phyloP scores from a whole-genome alignment of 2,113 vertebrate species.

The Vulpes ferrilata region DNA sequence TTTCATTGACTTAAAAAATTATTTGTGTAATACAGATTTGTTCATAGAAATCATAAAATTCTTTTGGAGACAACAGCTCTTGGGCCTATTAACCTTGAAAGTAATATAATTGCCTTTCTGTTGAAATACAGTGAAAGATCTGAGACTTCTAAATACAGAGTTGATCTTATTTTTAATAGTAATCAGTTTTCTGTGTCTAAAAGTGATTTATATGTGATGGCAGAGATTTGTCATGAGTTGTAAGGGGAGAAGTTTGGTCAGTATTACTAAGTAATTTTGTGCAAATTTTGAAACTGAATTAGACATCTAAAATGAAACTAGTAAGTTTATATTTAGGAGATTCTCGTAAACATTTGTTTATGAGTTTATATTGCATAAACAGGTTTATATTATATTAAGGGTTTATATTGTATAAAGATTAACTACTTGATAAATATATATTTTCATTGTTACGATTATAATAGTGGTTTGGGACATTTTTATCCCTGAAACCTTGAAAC shows the following conservation, averaged over 20 bases:
- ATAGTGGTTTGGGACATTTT: conserved; percentile 30
- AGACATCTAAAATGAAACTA: background rate
- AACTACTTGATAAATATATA: background rate
- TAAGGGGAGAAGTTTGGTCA: conserved; percentile 6
- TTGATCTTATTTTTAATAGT: background rate
- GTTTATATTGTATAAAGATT: conserved; percentile 27
- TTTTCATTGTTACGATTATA: conserved; percentile 57
- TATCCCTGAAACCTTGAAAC: background rate
- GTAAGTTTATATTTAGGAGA: conserved; percentile 28
- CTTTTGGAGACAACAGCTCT: background rate
- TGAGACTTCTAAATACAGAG: background rate
- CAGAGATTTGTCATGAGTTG: conserved; percentile 11
- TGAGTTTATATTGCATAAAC: conserved; percentile 11
- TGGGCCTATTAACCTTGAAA: conserved; percentile 21
- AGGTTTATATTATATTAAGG: background rate
- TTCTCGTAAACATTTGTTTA: conserved; percentile 50
- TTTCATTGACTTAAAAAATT: background rate
- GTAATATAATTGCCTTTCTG: conserved; percentile 13
- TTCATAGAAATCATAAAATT: background rate
- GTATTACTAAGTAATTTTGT: conserved; percentile 29
- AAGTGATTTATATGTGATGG: background rate
- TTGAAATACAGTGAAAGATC: background rate
- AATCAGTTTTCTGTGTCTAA: background rate
- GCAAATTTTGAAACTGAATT: conserved; percentile 34
- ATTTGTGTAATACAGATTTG: background rate